Base-by-base conservation (phyloP, 2,113 vertebrate genomes). In the Meleagris gallopavo region DNA sequence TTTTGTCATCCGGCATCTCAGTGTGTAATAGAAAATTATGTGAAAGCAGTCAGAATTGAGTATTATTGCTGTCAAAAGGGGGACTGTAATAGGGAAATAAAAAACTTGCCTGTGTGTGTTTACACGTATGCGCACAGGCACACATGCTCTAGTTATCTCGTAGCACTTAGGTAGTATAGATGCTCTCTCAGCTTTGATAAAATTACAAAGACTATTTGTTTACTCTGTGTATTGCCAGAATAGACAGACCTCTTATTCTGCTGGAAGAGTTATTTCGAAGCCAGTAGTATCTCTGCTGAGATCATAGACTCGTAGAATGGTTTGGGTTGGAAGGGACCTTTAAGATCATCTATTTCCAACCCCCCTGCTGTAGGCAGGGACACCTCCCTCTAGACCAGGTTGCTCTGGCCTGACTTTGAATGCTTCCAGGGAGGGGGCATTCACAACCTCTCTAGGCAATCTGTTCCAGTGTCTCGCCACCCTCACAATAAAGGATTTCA, bases 151-250 rank as follows among this genome's bases (percentile, higher is more conserved):
- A 38, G 13, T 81, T 76, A 29, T 20, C 46, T 67, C 32, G 54
- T 22, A 13, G 6, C 34, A 4, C 2, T 0, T 32, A 3, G 2
- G 4, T 38, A 46, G 45, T 20, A 16, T 15, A 29, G 40, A 45
- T 45, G 9, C 15, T 55, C 36, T 52, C 13, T 29, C 13, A 72
- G 32, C 32, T 71, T 43, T 27, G 29, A 15, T 34, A 46, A 20
- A 64, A 9, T 27, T 82, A 27, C 57, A 74, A 57, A 32, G 34
- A 54, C 36, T 86, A 9, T 8, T 32, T 65, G 36, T 36, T 85
- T 30, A 6, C 61, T 72, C 16, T 45, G 2, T 18, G n/a, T 18
- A 11, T 71, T 74, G 25, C 11, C 9, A 27, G 6, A 27, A 3
- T 71, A 55, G 55, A 67, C 55, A 60, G 25, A 30, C 13, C 30